Base-by-base conservation (phyloP, 1,140 invertebrate genomes). In the Agrilus planipennis region DNA sequence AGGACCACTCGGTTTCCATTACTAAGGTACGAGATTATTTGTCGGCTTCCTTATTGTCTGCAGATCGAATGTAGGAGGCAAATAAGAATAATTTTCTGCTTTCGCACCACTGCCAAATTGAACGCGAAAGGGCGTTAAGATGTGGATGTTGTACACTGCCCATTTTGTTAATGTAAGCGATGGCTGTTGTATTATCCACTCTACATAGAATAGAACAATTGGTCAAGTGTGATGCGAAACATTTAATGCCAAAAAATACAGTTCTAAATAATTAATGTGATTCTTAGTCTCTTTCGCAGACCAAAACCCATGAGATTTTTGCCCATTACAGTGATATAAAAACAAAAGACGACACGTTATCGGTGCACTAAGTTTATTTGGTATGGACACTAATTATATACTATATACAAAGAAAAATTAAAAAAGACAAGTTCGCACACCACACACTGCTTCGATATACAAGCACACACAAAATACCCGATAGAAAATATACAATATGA, bases 181-280 rank as follows among this genome's bases (percentile, higher is more conserved):
- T 41, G 0, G 47, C 48, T 12, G 54, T 57, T 4, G 51, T 52
- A 21, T 60, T 55, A 34, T 60, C 51, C 11, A 52, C 44, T 25
- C 39, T 12, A 2, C 48, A 45, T 23, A 47, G 29, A 30, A 53
- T 54, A 29, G 52, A 43, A 27, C 47, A 52, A 17, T 48, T 40
- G 1, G n/a, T 34, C 10, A 34, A n/a, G 9, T 28, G 16, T 18
- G 12, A 20, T 17, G 35, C 41, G 23, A 46, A 46, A 22, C 35
- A 32, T 34, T 46, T 34, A 20, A 44, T 1, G n/a, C 22, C 39
- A 31, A 36, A 36, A 31, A 36, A 42, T 9, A 21, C 28, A 1
- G 45, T 41, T 2, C n/a, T n/a, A n/a, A n/a, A n/a, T n/a, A n/a
- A n/a, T n/a, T 50, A 10, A 52, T 52, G 22, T 49, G 41, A 19